phyloP scores from a whole-genome alignment of 1,140 invertebrate species.

The Zaprionus capensis region DNA sequence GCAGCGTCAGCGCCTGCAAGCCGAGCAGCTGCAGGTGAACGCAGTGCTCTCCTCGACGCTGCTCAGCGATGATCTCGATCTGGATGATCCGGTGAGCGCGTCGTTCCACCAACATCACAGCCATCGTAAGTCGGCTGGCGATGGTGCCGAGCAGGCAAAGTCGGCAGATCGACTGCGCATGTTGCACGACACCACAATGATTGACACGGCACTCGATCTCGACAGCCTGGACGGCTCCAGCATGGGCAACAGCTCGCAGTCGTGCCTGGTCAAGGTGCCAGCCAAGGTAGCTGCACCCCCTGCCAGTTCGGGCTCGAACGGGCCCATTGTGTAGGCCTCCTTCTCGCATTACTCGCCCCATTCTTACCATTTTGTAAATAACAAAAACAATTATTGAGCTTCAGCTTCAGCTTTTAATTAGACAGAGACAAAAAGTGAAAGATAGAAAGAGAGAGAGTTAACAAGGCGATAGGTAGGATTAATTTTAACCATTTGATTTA shows the following conservation, averaged over 20 bases:
- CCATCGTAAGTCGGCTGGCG: conserved; percentile 51
- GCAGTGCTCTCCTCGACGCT: conserved; percentile 73
- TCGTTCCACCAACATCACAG: conserved; percentile 64
- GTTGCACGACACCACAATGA: conserved; percentile 93
- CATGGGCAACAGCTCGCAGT: conserved; percentile 81
- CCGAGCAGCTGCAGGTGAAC: conserved; percentile 45
- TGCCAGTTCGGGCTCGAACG: conserved; percentile 16
- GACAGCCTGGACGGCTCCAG: conserved; percentile 88
- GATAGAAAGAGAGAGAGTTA: neutral
- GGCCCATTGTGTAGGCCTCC: conserved; percentile 59
- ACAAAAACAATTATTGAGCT: conserved; percentile 30
- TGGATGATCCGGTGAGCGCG: conserved; percentile 81
- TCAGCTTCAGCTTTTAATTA: conserved; percentile 34
- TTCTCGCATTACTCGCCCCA: conserved; percentile 8
- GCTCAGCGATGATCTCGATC: conserved; percentile 80
- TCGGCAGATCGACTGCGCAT: conserved; percentile 88
- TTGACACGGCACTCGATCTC: conserved; percentile 93
- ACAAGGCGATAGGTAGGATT: conserved; percentile 27
- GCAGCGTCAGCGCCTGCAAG: conserved; percentile 24
- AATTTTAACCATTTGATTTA: conserved; percentile 31
- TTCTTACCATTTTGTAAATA: conserved; percentile 59
- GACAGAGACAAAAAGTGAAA: neutral
- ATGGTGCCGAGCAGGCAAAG: conserved; percentile 69
- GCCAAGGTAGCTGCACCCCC: conserved; percentile 23
- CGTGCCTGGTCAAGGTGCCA: conserved; percentile 79